Conservation (phyloP, 35 echinoderm and acorn worm genomes). For the Heliocidaris erythrogramma region DNA sequence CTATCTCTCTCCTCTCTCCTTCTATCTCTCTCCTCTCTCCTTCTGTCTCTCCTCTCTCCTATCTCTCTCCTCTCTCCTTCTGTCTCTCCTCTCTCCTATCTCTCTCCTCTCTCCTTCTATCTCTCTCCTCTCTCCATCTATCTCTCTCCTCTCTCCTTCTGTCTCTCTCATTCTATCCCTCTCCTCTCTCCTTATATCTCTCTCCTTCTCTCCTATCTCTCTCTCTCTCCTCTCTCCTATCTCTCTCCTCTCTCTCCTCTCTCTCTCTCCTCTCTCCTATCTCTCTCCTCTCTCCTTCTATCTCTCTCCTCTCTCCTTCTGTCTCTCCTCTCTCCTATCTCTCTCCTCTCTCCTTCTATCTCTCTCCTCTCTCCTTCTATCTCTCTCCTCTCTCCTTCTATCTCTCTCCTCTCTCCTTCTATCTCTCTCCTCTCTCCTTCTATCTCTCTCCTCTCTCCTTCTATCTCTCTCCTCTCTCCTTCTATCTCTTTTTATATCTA, state of each 20-base stretch:
- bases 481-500: not conserved
- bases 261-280: not conserved
- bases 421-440: not conserved
- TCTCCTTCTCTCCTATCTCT: not conserved
- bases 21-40: not conserved
- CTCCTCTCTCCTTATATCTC: not conserved
- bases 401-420: not conserved
- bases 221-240: not conserved
- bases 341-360: not conserved
- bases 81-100: not conserved
- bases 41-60: not conserved
- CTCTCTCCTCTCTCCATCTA: too few relatives aligned
- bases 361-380: not conserved
- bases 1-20: too few relatives aligned
- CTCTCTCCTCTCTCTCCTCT: not conserved
- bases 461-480: not conserved
- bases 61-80: too few relatives aligned
- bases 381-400: not conserved
- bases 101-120: not conserved
- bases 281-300: not conserved
- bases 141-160: not conserved
- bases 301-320: too few relatives aligned
- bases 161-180: not conserved
- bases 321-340: not conserved
- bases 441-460: too few relatives aligned